Evolutionary conservation across 2,888 invertebrate genomes (phyloP).

Genomic region (Ecdyonurus torrentis): DNA sequence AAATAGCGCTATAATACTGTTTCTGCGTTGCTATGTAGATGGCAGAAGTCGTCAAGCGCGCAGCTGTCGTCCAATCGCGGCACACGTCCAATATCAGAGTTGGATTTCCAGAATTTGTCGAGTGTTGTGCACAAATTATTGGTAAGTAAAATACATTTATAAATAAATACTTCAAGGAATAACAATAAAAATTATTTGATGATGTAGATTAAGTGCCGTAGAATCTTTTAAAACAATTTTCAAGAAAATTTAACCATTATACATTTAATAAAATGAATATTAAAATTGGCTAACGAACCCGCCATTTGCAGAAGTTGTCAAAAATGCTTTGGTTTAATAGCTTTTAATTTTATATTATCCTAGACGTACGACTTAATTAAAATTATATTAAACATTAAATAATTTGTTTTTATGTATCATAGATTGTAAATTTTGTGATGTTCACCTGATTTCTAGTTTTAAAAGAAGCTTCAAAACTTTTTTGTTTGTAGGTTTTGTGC

Average conservation of each 20-base stretch:
- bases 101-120: neutral
- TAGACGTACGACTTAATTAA: neutral
- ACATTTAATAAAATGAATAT: neutral
- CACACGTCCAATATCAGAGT: neutral
- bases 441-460: too few species aligned
- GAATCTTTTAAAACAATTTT: neutral
- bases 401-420: too few species aligned
- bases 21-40: too few species aligned
- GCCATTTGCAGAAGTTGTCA: constrained; percentile 1
- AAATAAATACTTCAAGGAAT: neutral
- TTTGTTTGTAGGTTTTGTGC: neutral
- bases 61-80: constrained; percentile 1
- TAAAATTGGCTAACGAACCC: neutral
- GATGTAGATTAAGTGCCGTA: neutral
- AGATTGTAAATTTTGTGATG: too few species aligned
- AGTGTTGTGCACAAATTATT: neutral
- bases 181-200: neutral
- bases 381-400: neutral
- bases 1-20: too few species aligned
- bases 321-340: neutral
- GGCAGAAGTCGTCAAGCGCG: neutral
- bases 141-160: neutral
- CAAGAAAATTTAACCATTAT: neutral
- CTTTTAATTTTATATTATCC: neutral
- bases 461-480: neutral